These are phyloP conservation scores for Tachuris rubrigastra DNA, from an alignment of 2,113 vertebrate species.

Conservation along the genomic window DNA sequence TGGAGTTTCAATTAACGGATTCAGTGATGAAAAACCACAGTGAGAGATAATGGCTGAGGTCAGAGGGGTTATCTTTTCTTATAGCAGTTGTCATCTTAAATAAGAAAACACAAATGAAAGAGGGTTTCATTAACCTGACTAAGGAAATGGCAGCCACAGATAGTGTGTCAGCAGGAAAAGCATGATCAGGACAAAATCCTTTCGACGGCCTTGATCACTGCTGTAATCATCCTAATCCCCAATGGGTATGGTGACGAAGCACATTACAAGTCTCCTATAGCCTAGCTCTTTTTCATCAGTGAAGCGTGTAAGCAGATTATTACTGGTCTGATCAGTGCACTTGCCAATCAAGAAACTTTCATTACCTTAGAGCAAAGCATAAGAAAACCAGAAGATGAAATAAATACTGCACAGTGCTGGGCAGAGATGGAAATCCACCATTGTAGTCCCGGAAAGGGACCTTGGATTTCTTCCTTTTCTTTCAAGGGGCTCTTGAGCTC, in stretches of 20 bases:
- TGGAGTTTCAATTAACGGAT: conserved; percentile 23
- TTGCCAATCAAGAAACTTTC: not conserved
- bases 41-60: conserved; percentile 8
- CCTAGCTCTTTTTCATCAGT: not conserved
- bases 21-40: not conserved
- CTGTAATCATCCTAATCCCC: not conserved
- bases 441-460: not conserved
- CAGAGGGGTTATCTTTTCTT: conserved; percentile 7
- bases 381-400: not conserved
- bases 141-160: not conserved
- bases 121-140: not conserved
- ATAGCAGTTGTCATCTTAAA: not conserved
- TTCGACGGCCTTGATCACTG: not conserved
- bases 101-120: not conserved
- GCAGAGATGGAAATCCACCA: not conserved
- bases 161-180: not conserved
- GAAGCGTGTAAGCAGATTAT: conserved; percentile 22
- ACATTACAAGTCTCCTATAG: not conserved
- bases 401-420: not conserved
- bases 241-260: not conserved
- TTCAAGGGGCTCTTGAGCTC: not conserved
- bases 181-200: not conserved
- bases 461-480: not conserved
- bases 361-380: not conserved
- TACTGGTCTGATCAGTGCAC: not conserved